These are phyloP conservation scores for Helicoverpa assulta DNA, from an alignment of 2,888 invertebrate genomes.

Conservation along the genomic window DNA sequence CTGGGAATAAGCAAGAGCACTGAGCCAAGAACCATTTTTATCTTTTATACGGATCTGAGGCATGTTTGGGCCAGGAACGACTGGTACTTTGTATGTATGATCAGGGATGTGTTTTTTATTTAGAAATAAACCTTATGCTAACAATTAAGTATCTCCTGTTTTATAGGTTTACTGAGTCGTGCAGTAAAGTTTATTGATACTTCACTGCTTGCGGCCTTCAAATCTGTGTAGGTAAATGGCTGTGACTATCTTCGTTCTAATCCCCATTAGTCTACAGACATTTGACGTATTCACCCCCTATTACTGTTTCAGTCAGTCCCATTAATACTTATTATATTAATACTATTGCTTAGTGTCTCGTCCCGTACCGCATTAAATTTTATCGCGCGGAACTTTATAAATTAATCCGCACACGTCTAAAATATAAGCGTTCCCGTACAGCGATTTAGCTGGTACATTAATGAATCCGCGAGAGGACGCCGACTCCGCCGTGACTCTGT, in stretches of 20 bases:
- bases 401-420: slow-evolving; percentile 48
- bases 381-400: slow-evolving; percentile 36
- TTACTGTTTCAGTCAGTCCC: neutral
- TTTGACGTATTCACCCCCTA: neutral
- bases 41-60: slow-evolving; percentile 54
- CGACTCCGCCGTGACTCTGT: slow-evolving; percentile 67
- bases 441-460: slow-evolving; percentile 59
- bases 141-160: slow-evolving; percentile 31
- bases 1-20: slow-evolving; percentile 41
- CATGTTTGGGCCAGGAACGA: slow-evolving; percentile 48
- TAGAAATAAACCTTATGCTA: slow-evolving; percentile 17
- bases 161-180: slow-evolving; percentile 23
- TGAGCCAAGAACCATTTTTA: slow-evolving; percentile 54
- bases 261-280: neutral
- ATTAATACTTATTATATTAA: slow-evolving; percentile 14
- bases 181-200: slow-evolving; percentile 36
- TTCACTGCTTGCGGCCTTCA: slow-evolving; percentile 22
- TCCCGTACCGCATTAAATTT: slow-evolving; percentile 27
- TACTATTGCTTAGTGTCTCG: slow-evolving; percentile 4
- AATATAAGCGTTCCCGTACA: slow-evolving; percentile 49
- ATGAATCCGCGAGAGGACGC: slow-evolving; percentile 63
- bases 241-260: slow-evolving; percentile 3
- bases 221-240: slow-evolving; percentile 19
- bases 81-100: slow-evolving; percentile 35
- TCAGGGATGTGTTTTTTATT: slow-evolving; percentile 35